These are phyloP conservation scores for Garra rufa DNA, from an alignment of 2,113 vertebrate species.

Conservation along the genomic window DNA sequence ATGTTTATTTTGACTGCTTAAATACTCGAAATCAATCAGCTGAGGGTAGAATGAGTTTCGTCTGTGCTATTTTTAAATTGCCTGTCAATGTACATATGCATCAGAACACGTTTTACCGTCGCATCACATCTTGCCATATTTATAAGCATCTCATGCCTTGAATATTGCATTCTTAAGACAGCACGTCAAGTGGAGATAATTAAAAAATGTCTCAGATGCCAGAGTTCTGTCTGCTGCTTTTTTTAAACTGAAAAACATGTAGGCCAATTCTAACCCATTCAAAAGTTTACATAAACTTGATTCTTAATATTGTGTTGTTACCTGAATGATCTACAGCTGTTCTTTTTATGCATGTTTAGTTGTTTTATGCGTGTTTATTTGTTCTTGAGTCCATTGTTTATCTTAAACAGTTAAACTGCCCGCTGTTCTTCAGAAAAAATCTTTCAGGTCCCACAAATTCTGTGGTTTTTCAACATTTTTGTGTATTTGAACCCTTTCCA, in stretches of 20 bases:
- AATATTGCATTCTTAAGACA: background rate
- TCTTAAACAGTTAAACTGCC: too few relatives aligned
- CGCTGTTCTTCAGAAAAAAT: too few relatives aligned
- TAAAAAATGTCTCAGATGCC: background rate
- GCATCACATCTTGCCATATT: conserved; percentile 8
- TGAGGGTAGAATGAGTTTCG: background rate
- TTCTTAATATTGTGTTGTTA: too few relatives aligned
- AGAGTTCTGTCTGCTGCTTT: background rate
- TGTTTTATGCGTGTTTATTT: too few relatives aligned
- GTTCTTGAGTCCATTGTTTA: too few relatives aligned
- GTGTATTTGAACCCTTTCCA: too few relatives aligned
- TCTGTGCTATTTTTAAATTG: conserved; percentile 1
- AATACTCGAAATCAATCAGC: conserved; percentile 6
- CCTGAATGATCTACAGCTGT: too few relatives aligned
- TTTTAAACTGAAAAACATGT: background rate
- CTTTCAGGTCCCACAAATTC: too few relatives aligned
- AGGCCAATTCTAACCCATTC: background rate
- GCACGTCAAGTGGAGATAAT: background rate
- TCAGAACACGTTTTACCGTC: background rate
- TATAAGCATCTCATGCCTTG: background rate
- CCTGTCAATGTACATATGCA: conserved; percentile 13
- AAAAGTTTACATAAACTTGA: too few relatives aligned
- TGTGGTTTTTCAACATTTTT: too few relatives aligned
- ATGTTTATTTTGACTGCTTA: conserved; percentile 14
- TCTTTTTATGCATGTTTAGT: too few relatives aligned